These are phyloP conservation scores for Sylvilagus bachmani DNA, from an alignment of 2,113 vertebrate genomes.

Conservation along the genomic window DNA sequence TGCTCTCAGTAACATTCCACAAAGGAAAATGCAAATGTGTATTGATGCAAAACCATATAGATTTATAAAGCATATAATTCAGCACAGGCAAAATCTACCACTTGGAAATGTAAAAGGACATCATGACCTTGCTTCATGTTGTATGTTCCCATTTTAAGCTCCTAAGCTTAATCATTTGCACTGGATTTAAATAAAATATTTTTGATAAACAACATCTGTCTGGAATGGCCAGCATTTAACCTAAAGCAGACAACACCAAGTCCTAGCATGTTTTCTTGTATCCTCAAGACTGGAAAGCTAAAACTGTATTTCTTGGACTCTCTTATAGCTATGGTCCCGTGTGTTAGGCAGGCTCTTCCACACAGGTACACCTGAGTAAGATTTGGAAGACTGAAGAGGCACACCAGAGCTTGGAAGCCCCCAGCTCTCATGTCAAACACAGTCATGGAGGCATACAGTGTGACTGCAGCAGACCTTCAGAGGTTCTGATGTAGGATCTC, in stretches of 20 bases:
- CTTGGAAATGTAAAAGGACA: conserved; percentile 29
- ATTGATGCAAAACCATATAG: background rate
- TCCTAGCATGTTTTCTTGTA: background rate
- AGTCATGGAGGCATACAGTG: background rate
- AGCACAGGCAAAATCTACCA: conserved; percentile 41
- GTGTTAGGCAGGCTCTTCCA: background rate
- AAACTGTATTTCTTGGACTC: background rate
- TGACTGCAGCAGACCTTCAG: background rate
- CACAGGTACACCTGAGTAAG: background rate
- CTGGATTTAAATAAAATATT: background rate
- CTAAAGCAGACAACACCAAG: background rate
- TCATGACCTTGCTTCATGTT: background rate
- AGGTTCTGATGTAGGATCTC: background rate
- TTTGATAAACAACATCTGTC: background rate
- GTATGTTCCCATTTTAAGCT: background rate
- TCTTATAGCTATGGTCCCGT: background rate
- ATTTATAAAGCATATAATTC: background rate
- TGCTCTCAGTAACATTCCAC: background rate
- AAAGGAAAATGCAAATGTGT: background rate
- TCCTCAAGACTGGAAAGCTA: background rate
- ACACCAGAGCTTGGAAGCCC: background rate
- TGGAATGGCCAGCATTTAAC: background rate
- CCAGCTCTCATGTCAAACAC: background rate
- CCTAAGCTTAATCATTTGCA: background rate
- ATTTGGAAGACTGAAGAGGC: background rate